These are phyloP conservation scores for Ptychochromis oligacanthus DNA, from an alignment of 2,113 vertebrate genomes.

Conservation along the genomic window DNA sequence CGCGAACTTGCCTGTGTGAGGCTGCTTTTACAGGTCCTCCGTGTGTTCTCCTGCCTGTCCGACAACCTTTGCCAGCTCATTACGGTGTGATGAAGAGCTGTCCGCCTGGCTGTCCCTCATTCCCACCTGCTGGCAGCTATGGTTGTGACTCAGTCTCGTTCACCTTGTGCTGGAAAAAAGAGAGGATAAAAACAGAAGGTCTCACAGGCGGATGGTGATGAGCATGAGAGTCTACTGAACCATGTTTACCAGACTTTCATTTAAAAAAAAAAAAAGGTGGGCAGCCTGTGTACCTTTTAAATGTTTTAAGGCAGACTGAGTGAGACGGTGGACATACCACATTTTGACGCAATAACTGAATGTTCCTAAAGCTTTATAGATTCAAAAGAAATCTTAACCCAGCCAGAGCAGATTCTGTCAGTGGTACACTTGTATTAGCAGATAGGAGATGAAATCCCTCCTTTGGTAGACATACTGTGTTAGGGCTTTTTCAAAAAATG, in stretches of 20 bases:
- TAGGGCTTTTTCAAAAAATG: constrained; percentile 19
- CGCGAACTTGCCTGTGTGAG: constrained; percentile 45
- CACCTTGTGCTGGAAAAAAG: constrained; percentile 43
- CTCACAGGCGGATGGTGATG: neutral
- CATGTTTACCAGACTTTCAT: neutral
- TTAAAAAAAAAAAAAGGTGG: neutral
- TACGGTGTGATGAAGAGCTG: constrained; percentile 71
- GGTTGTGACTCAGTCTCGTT: constrained; percentile 47
- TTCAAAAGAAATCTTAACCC: neutral
- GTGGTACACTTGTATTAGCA: constrained; percentile 11
- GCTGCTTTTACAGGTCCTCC: constrained; percentile 70
- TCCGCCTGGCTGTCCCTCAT: constrained; percentile 43
- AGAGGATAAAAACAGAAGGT: neutral
- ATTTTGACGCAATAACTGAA: neutral
- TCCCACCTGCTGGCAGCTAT: constrained; percentile 50
- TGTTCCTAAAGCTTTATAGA: constrained; percentile 11
- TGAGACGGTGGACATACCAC: neutral
- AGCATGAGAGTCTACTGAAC: neutral
- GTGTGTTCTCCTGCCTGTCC: constrained; percentile 73
- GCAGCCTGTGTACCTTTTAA: neutral
- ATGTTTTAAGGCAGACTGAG: neutral
- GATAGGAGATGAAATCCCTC: constrained; percentile 46
- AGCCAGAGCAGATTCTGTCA: constrained; percentile 7
- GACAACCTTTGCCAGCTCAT: constrained; percentile 71
- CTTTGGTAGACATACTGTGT: constrained; percentile 12